phyloP scores from a whole-genome alignment of 2,888 invertebrate species.

The Galerucella nymphaeae region DNA sequence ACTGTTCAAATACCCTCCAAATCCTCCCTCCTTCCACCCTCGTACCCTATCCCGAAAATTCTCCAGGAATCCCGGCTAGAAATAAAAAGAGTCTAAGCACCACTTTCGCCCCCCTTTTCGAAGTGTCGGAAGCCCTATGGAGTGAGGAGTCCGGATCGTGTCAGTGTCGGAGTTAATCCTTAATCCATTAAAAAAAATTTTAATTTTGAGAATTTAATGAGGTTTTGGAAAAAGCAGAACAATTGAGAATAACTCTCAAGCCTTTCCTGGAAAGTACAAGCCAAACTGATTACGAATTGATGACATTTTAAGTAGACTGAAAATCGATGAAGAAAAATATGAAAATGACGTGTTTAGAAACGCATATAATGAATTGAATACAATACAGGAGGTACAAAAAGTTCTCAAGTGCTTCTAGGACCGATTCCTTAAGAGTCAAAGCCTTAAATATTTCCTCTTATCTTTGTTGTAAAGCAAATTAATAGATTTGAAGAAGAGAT shows the following conservation, averaged over 20 bases:
- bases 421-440: too few relatives aligned
- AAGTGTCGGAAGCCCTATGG: slow-evolving; percentile 17
- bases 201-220: too few relatives aligned
- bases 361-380: not conserved
- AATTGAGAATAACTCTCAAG: not conserved
- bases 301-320: not conserved
- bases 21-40: slow-evolving; percentile 19
- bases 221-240: not conserved
- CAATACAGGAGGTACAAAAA: not conserved
- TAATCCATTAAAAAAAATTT: not conserved
- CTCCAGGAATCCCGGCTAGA: slow-evolving; percentile 36
- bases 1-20: slow-evolving; percentile 34
- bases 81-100: slow-evolving; percentile 35
- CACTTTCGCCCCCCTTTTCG: slow-evolving; percentile 28
- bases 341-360: not conserved
- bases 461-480: too few relatives aligned
- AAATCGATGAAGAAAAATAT: not conserved
- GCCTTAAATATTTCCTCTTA: too few relatives aligned
- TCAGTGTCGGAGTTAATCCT: slow-evolving; percentile 28
- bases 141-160: slow-evolving; percentile 6
- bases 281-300: not conserved
- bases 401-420: not conserved
- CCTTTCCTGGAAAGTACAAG: not conserved
- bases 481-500: too few relatives aligned
- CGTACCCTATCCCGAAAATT: slow-evolving; percentile 24